phyloP scores from a whole-genome alignment of 2,113 vertebrate species.

The Sclerurus mexicanus region DNA sequence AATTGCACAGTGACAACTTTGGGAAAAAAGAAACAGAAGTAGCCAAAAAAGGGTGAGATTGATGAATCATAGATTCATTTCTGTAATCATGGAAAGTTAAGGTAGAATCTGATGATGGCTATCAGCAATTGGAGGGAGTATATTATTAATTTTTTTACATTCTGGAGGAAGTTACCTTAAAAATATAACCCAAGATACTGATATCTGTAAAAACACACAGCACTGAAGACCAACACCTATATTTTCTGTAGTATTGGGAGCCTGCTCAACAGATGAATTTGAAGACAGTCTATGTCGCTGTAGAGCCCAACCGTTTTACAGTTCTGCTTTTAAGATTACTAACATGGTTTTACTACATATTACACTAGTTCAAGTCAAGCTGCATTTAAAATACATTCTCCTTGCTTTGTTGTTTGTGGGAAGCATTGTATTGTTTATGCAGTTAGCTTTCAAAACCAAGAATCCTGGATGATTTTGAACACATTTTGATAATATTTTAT shows the following conservation, averaged over 20 bases:
- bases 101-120: neutral
- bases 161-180: neutral
- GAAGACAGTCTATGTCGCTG: neutral
- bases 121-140: neutral
- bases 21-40: neutral
- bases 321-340: neutral
- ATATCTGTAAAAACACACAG: neutral
- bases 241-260: neutral
- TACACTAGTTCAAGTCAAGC: neutral
- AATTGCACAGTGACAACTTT: neutral
- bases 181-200: neutral
- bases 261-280: neutral
- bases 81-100: neutral
- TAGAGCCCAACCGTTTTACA: neutral
- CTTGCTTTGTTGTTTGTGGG: neutral
- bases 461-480: neutral
- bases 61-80: neutral
- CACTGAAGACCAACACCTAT: neutral
- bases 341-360: neutral
- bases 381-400: neutral
- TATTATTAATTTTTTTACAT: neutral
- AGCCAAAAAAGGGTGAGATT: fast-evolving
- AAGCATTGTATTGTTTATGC: neutral
- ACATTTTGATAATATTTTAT: neutral
- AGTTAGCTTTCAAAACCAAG: neutral